Percentiles rank a stretch among this genome's conserved stretches.
These are phyloP conservation scores for Lordiphosa mommai DNA, from an alignment of 1,140 invertebrate genomes.

Conservation along the genomic window DNA sequence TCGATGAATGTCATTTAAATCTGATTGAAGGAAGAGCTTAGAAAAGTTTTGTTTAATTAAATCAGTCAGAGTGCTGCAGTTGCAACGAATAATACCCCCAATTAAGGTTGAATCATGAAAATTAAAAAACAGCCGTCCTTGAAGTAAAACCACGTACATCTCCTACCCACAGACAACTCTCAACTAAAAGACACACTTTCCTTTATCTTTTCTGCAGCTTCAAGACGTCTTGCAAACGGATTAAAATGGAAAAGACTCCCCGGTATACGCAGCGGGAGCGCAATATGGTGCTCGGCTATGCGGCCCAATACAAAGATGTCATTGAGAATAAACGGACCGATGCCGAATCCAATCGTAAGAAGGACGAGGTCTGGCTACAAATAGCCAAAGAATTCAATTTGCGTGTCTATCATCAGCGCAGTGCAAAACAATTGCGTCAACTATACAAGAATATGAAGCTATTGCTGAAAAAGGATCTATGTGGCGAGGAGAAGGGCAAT, in stretches of 20 bases:
- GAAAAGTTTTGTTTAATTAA: no score
- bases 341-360: slow-evolving; percentile 78
- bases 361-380: slow-evolving; percentile 77
- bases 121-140: no score
- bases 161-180: neutral
- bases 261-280: slow-evolving; percentile 79
- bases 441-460: slow-evolving; percentile 78
- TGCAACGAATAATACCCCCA: no score
- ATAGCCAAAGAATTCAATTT: slow-evolving; percentile 78
- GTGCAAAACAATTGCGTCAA: slow-evolving; percentile 73
- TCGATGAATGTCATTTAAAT: no score
- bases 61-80: no score
- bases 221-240: slow-evolving; percentile 77
- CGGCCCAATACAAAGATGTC: slow-evolving; percentile 76
- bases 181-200: neutral
- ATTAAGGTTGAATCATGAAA: no score
- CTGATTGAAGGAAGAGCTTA: no score
- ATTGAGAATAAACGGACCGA: slow-evolving; percentile 78
- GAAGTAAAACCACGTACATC: no score
- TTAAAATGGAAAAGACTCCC: slow-evolving; percentile 80
- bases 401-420: slow-evolving; percentile 74
- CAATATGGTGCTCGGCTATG: slow-evolving; percentile 77
- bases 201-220: slow-evolving; percentile 39
- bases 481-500: slow-evolving; percentile 70
- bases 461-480: slow-evolving; percentile 74